Conservation (phyloP, 2,113 vertebrate genomes). For the Hydrolagus affinis region DNA sequence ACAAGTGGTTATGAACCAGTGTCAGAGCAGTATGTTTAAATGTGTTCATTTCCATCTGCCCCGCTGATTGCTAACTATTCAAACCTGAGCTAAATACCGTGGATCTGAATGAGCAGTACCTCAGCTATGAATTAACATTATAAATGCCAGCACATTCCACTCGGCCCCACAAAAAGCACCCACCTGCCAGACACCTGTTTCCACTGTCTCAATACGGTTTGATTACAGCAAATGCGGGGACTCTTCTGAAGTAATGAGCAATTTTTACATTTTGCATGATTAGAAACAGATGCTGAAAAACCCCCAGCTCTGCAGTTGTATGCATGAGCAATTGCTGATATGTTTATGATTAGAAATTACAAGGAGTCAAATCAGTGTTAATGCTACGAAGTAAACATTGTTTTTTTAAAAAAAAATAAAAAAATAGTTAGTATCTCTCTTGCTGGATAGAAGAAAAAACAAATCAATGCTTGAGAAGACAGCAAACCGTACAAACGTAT, state of each 20-base stretch:
- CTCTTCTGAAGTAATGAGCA: conserved; percentile 96
- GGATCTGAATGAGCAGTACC: conserved; percentile 23
- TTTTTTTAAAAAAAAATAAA: conserved; percentile 16
- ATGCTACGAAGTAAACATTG: conserved; percentile 29
- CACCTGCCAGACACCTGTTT: conserved; percentile 99
- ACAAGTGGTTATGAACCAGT: too few relatives aligned
- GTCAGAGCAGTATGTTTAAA: not conserved
- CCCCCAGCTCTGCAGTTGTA: conserved; percentile 68
- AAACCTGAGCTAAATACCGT: conserved; percentile 21
- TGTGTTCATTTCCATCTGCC: conserved; percentile 15
- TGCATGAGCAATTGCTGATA: conserved; percentile 77
- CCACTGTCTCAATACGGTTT: conserved; percentile 87
- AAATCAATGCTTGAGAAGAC: not conserved
- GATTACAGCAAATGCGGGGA: conserved; percentile 92
- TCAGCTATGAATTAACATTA: conserved; percentile 31
- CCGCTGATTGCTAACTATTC: conserved; percentile 27
- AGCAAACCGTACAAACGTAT: not conserved
- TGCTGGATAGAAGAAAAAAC: not conserved
- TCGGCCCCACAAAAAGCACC: conserved; percentile 41
- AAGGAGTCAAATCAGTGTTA: conserved; percentile 32
- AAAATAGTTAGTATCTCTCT: conserved; percentile 2
- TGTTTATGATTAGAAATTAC: conserved; percentile 33
- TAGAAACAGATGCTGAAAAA: conserved; percentile 89
- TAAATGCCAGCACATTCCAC: conserved; percentile 29
- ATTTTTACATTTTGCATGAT: conserved; percentile 89